These are phyloP conservation scores for Drosophila orosa DNA, from an alignment of 1,140 invertebrate species.

Conservation along the genomic window DNA sequence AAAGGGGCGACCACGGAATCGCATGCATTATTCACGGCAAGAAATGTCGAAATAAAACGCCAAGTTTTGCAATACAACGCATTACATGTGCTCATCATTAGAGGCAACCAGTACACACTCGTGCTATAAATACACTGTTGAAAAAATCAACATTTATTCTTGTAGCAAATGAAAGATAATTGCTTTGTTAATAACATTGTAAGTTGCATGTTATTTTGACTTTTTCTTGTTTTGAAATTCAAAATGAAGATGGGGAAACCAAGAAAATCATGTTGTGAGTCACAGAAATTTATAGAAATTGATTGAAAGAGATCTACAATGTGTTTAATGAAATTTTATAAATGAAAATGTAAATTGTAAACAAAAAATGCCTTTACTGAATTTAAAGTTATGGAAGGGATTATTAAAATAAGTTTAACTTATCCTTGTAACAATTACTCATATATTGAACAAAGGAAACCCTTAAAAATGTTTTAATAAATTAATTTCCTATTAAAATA, in stretches of 20 bases:
- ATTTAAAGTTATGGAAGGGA: not conserved
- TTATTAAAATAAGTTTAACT: not conserved
- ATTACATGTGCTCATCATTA: slow-evolving; percentile 82
- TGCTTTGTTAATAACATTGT: not conserved
- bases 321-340: not conserved
- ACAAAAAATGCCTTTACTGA: not conserved
- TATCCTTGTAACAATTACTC: no score
- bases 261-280: no score
- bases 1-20: slow-evolving; percentile 66
- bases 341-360: not conserved
- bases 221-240: not conserved
- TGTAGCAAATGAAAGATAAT: not conserved
- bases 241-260: no score
- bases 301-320: not conserved
- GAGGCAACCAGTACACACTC: slow-evolving; percentile 31
- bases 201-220: not conserved
- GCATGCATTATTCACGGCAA: slow-evolving; percentile 75
- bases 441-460: not conserved
- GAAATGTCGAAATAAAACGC: slow-evolving; percentile 80
- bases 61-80: slow-evolving; percentile 79
- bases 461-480: not conserved
- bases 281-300: not conserved
- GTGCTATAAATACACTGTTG: slow-evolving; percentile 33
- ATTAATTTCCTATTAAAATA: not conserved
- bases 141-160: slow-evolving; percentile 3